Evolutionary conservation across 2,113 vertebrate genomes (phyloP), one percentile per base, ranked within the genome.

Genomic region (Callionymus lyra): DNA sequence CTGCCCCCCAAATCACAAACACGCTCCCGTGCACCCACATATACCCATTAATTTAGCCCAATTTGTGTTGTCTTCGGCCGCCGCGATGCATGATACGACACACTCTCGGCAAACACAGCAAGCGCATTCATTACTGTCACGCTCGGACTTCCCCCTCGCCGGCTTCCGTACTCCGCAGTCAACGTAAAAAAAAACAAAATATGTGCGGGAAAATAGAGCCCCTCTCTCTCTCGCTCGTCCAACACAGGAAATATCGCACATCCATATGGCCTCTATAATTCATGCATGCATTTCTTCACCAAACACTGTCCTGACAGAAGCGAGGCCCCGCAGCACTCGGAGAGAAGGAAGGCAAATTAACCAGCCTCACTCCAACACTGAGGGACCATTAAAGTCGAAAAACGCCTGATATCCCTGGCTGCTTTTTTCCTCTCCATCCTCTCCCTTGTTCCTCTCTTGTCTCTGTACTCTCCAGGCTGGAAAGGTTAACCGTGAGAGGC

Each of bases 401-500:
- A 75, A 77, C 47, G 76, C 69, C 71, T 72, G 79, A 73, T 81
- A 72, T 78, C 78, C 78, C 74, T 50, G 65, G 70, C 60, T 60
- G 44, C 17, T 66, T 76, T 27, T n/a, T 63, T 56, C 48, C 65
- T 76, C 72, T 76, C 59, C 57, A 56, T 73, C 68, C 72, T 74
- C 58, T 76, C 61, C 63, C 73, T 73, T 44, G 69, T 73, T 77
- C 59, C 63, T 72, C 63, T 74, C 69, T 77, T 67, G 42, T 75
- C 75, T 75, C 59, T 71, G 73, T 72, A 76, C 77, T 74, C 72
- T 72, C 51, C 15, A 56, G 63, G 59, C 63, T 65, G 71, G 50
- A 83, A 83, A 81, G 81, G 81, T 81, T 83, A 83, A 77, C 74
- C 16, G 69, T 75, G 81, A 81, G 72, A 72, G 76, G 64, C 72